Base-by-base conservation (phyloP, 2,888 invertebrate genomes). In the Lampropteryx suffumata region DNA sequence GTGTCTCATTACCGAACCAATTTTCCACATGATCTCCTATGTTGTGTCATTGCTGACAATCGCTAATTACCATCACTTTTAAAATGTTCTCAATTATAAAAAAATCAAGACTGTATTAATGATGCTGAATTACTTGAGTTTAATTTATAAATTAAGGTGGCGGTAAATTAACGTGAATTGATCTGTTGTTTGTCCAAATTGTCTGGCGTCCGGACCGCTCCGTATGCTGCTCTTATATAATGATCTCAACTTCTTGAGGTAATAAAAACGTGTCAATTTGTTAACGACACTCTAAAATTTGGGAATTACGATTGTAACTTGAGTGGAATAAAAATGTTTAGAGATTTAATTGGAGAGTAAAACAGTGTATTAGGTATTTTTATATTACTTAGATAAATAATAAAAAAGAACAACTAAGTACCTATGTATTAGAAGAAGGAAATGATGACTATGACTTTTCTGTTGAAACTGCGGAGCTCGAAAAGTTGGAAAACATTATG, bases 251-350 rank as follows among this genome's bases (percentile, higher is more conserved):
- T 66, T 70, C n/a, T 68, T 70, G 50, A 50, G 62, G 69, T 61
- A 69, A 74, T 78, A 79, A 79, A 80, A 76, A 71, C 63, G 73
- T 76, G 76, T 74, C 76, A 76, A 78, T 73, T 76, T 75, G 76
- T 74, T 78, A 73, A 79, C 67, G 76, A 72, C 67, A 56, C 52
- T 62, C 41, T 56, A 60, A 62, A 57, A 55, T 57, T 63, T 59
- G 12, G 62, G 58, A 71, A 65, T 64, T 72, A 72, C 69, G 71
- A 71, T 69, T 65, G 65, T 55, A 47, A 43, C 43, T 46, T 2
- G 50, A 41, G 50, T 49, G 39, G 52, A 59, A 62, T 71, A 67
- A 69, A 64, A 62, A 44, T 61, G 50, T 52, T 58, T 56, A 35
- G 49, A 36, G 21, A 50, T 57, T 67, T 67, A 69, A 70, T 70